Evolutionary conservation across 2,888 invertebrate genomes (phyloP).

Genomic region (Polia nebulosa): DNA sequence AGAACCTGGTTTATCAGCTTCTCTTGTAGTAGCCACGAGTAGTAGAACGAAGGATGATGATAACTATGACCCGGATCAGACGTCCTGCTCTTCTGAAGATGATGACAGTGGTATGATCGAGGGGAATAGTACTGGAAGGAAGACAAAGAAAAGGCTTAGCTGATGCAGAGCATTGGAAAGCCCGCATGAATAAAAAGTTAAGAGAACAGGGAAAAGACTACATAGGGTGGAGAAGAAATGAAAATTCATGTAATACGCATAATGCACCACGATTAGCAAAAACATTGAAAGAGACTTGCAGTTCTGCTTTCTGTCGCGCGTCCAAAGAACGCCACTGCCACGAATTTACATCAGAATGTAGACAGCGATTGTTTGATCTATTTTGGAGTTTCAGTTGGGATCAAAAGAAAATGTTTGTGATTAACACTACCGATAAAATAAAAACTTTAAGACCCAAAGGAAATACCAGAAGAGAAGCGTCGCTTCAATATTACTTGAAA

Average conservation of each 20-base stretch:
- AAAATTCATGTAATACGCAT: background rate
- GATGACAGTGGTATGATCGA: conserved; percentile 4
- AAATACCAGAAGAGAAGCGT: too few relatives aligned
- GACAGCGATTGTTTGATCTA: conserved; percentile 27
- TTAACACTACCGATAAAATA: background rate
- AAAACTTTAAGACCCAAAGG: background rate
- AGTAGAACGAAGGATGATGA: background rate
- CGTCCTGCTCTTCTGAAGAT: conserved; percentile 22
- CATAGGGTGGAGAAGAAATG: conserved; percentile 16
- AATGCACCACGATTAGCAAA: too few relatives aligned
- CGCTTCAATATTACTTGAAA: background rate
- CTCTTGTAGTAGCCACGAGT: conserved; percentile 7
- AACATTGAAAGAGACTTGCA: background rate
- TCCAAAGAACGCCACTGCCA: conserved; percentile 29
- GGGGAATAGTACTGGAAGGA: conserved; percentile 15
- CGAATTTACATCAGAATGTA: conserved; percentile 23
- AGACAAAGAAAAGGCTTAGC: conserved; percentile 20
- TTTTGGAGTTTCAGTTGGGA: conserved; percentile 32
- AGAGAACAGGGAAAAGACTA: conserved; percentile 10
- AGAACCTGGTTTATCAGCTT: conserved; percentile 6
- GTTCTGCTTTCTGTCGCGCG: conserved; percentile 12
- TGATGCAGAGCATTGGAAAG: conserved; percentile 10
- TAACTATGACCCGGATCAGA: conserved; percentile 16
- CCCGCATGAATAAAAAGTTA: conserved; percentile 8
- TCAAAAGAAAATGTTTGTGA: conserved; percentile 21